Conservation (phyloP, 2,113 vertebrate genomes). For the Willisornis vidua region DNA sequence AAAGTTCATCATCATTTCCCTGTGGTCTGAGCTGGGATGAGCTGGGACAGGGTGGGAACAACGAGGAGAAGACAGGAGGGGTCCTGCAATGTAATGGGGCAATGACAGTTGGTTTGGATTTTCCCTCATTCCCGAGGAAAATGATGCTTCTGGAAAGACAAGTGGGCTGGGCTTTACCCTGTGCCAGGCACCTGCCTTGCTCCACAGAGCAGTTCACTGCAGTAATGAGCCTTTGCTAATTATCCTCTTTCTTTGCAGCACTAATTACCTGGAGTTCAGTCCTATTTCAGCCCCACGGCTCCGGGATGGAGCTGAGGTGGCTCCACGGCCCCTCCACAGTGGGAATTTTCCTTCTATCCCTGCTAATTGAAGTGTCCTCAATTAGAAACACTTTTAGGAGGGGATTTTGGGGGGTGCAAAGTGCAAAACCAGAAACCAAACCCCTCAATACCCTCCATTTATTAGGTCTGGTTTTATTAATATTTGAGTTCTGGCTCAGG, state of each 20-base stretch:
- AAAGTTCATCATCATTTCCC: not conserved
- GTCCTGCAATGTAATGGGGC: rapidly evolving
- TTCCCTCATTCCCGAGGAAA: not conserved
- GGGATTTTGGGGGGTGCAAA: not conserved
- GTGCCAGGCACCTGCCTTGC: not conserved
- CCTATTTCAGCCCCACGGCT: not conserved
- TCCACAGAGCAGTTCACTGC: not conserved
- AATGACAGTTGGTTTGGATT: rapidly evolving
- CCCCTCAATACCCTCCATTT: rapidly evolving
- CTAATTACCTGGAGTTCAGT: constrained; percentile 23
- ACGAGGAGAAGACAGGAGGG: not conserved
- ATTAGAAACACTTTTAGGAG: not conserved
- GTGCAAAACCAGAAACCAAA: not conserved
- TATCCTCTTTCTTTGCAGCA: not conserved
- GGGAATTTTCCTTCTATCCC: not conserved
- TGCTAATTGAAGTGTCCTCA: not conserved
- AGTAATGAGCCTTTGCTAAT: not conserved
- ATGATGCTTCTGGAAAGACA: rapidly evolving
- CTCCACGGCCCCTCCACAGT: rapidly evolving
- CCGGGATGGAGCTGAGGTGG: not conserved
- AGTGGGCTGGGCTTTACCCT: not conserved
- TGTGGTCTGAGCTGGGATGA: rapidly evolving
- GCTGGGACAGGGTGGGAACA: no score
- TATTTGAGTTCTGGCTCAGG: not conserved
- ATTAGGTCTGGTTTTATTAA: not conserved